Base-by-base conservation (phyloP, 1,140 invertebrate genomes). In the Brachionus asplanchnoidis region DNA sequence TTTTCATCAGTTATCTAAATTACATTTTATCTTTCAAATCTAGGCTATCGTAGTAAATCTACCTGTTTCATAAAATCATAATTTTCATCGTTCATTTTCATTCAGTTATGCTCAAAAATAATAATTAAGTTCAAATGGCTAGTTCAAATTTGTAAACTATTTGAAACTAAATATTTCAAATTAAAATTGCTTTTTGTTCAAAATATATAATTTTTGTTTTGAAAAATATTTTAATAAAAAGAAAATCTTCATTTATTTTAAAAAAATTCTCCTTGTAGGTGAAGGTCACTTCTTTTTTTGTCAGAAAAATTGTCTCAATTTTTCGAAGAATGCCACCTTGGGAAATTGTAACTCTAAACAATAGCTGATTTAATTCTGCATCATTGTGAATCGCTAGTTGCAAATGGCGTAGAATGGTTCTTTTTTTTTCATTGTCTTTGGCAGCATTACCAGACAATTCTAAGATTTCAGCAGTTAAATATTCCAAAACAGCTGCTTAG, bases 11-110 rank as follows among this genome's bases (percentile, higher is more conserved):
- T 26, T 50, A 77, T 50, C 73, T 77, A 46, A 46, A n/a, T 6
- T 0, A 2, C 32, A 36, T 36, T 70, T 70, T 70, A 70, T 36
- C 14, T 28, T 42, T 17, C 9, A 26, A 12, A 42, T 75, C 5
- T 75, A 40, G n/a, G 5, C 4, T 42, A 17, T 75, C 11, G 44
- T n/a, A 77, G 20, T 60, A 20, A 20, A 20, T 60, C 2, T 77
- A 77, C 73, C 26, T 77, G 73, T 77, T 77, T 77, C 40, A 77
- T 50, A 50, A 77, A 77, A 50, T 77, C 73, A 28, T 77, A 77
- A 50, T 77, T 77, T 46, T 77, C 73, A 26, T 77, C 73, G n/a
- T 77, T 77, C 73, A 77, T 77, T 50, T 46, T 77, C 46, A 60
- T 8, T 20, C 17, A 60, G 53, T 60, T 60, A 46, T 23, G 17